Evolutionary conservation across 2,888 invertebrate genomes (phyloP).

Genomic region (Andrena fulva): DNA sequence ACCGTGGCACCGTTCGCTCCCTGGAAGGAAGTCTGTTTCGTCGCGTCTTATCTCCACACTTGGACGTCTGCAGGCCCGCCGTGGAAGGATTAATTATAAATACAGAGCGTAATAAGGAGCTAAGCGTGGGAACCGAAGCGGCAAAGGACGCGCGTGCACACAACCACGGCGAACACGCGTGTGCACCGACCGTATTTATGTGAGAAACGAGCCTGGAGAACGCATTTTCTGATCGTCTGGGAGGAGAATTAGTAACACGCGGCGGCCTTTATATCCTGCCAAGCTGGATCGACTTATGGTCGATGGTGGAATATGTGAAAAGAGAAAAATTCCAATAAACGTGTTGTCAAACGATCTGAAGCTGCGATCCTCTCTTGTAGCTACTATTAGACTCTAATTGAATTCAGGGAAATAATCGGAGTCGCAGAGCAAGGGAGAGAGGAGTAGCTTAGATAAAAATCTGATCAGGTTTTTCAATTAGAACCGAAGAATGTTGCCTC

Average conservation of each 20-base stretch:
- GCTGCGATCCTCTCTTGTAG: too few species aligned
- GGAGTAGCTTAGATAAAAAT: slow-evolving; percentile 3
- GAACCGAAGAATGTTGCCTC: background rate
- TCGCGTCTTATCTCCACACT: slow-evolving; percentile 35
- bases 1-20: background rate
- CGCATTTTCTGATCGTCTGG: slow-evolving; percentile 39
- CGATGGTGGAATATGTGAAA: background rate
- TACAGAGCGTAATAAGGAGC: slow-evolving; percentile 75
- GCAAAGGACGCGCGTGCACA: slow-evolving; percentile 56
- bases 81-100: slow-evolving; percentile 76
- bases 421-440: too few species aligned
- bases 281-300: background rate
- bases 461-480: background rate
- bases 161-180: slow-evolving; percentile 24
- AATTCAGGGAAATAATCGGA: too few species aligned
- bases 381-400: too few species aligned
- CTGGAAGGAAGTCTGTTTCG: slow-evolving; percentile 18
- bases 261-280: slow-evolving; percentile 18
- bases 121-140: slow-evolving; percentile 76
- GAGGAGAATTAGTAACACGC: slow-evolving; percentile 45
- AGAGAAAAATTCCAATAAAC: too few species aligned
- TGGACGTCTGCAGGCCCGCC: slow-evolving; percentile 34
- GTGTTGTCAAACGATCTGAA: too few species aligned
- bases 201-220: slow-evolving; percentile 55
- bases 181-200: slow-evolving; percentile 39